Evolutionary conservation across 2,888 invertebrate genomes (phyloP).

Genomic region (Phasia obesa): DNA sequence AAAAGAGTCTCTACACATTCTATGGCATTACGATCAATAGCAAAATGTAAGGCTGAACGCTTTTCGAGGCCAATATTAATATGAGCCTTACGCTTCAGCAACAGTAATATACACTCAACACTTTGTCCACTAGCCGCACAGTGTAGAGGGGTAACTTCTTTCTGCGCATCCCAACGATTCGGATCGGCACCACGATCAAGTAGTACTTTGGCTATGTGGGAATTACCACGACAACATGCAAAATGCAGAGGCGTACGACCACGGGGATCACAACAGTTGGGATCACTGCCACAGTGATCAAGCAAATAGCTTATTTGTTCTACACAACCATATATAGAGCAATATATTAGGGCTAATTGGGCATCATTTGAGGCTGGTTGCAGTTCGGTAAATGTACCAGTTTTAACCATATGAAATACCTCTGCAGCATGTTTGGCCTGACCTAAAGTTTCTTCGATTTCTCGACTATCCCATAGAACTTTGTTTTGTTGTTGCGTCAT

Average conservation of each 20-base stretch:
- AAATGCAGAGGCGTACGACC: slow-evolving; percentile 90
- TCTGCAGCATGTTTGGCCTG: slow-evolving; percentile 73
- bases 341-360: slow-evolving; percentile 79
- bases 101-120: slow-evolving; percentile 83
- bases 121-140: slow-evolving; percentile 87
- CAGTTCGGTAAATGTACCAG: slow-evolving; percentile 74
- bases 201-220: slow-evolving; percentile 87
- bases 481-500: slow-evolving; percentile 79
- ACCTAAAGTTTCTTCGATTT: slow-evolving; percentile 79
- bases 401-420: slow-evolving; percentile 78
- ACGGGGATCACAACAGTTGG: slow-evolving; percentile 86
- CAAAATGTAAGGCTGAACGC: slow-evolving; percentile 91
- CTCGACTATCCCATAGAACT: slow-evolving; percentile 79
- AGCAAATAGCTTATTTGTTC: slow-evolving; percentile 78
- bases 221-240: slow-evolving; percentile 89
- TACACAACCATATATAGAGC: slow-evolving; percentile 77
- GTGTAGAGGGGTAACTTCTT: slow-evolving; percentile 89
- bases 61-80: slow-evolving; percentile 89
- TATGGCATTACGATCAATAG: slow-evolving; percentile 89
- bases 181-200: slow-evolving; percentile 87
- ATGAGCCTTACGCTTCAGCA: slow-evolving; percentile 89
- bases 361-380: slow-evolving; percentile 78
- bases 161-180: slow-evolving; percentile 88
- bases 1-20: slow-evolving; percentile 89
- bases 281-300: slow-evolving; percentile 83